Conservation (phyloP, 1,140 invertebrate genomes). For the Danaus melanippus region DNA sequence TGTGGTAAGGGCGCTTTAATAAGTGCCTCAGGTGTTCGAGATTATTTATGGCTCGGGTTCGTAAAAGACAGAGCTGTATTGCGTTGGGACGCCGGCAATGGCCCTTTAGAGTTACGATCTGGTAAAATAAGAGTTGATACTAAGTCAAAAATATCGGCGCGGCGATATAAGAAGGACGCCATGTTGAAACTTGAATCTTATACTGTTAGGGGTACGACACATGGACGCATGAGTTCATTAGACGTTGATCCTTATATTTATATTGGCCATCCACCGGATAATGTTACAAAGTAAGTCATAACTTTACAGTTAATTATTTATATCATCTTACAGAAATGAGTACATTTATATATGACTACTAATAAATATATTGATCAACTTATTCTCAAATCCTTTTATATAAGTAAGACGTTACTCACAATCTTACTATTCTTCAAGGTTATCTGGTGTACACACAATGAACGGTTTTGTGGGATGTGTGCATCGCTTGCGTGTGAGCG, state of each 20-base stretch:
- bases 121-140: constrained; percentile 51
- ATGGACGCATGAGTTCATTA: constrained; percentile 55
- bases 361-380: too few relatives aligned
- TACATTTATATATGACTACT: background rate
- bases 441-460: constrained; percentile 33
- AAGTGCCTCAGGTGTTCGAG: constrained; percentile 53
- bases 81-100: constrained; percentile 55
- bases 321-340: background rate
- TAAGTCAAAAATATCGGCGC: constrained; percentile 49
- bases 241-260: constrained; percentile 56
- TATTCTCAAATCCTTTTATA: background rate
- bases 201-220: constrained; percentile 40
- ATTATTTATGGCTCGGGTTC: constrained; percentile 62
- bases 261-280: constrained; percentile 52
- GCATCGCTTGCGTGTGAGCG: constrained; percentile 55
- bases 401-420: background rate
- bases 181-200: constrained; percentile 47
- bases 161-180: constrained; percentile 59
- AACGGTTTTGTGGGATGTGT: constrained; percentile 58
- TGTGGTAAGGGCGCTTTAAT: constrained; percentile 52
- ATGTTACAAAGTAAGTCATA: constrained; percentile 49
- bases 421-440: constrained; percentile 24
- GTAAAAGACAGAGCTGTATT: constrained; percentile 45
- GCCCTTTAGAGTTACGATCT: constrained; percentile 42
- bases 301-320: background rate